Conservation (phyloP, 2,113 vertebrate species). For the Brachypteracias leptosomus region DNA sequence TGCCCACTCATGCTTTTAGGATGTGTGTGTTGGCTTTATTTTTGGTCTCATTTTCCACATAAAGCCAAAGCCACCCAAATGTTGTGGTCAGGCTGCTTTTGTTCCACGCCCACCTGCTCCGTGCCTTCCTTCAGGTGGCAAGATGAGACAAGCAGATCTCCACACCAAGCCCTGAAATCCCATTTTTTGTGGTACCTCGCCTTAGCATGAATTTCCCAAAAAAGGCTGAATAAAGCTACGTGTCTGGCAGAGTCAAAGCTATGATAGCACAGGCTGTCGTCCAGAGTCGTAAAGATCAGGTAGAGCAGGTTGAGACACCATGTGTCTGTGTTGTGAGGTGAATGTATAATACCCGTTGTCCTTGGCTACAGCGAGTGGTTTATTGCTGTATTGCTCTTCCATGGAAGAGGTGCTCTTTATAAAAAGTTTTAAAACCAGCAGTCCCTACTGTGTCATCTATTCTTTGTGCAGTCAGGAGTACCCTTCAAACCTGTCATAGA, state of each 20-base stretch:
- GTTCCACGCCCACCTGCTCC: not conserved
- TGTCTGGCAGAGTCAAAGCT: not conserved
- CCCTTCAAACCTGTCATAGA: not conserved
- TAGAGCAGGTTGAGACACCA: not conserved
- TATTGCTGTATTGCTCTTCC: not conserved
- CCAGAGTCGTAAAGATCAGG: not conserved
- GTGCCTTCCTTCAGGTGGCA: not conserved
- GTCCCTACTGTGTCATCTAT: rapidly evolving
- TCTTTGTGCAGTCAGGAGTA: not conserved
- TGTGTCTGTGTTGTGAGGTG: not conserved
- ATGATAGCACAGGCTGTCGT: not conserved
- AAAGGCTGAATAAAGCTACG: not conserved
- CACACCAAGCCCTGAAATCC: not conserved
- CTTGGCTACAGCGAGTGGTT: not conserved
- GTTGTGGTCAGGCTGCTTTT: not conserved
- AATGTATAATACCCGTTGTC: not conserved
- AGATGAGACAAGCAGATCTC: not conserved
- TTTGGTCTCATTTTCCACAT: not conserved
- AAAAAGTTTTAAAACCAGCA: not conserved
- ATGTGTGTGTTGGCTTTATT: not conserved
- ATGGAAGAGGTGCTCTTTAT: not conserved
- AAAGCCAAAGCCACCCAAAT: not conserved
- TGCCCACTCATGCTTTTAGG: not conserved
- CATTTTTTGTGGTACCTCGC: not conserved
- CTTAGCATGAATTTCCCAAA: not conserved